These are phyloP conservation scores for Cryptops parisi DNA, from an alignment of 2,888 invertebrate genomes.

Conservation along the genomic window DNA sequence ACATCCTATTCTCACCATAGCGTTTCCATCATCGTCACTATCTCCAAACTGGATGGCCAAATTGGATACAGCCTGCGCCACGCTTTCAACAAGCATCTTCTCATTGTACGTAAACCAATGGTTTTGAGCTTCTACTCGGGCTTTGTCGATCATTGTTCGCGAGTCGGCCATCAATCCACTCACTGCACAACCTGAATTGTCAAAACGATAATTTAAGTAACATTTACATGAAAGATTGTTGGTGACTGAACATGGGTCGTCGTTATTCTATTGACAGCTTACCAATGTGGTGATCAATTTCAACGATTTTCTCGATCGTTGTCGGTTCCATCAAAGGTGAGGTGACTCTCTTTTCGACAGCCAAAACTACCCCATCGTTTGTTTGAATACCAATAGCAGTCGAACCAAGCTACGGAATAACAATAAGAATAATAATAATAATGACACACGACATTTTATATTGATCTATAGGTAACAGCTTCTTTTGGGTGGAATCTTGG, in stretches of 20 bases:
- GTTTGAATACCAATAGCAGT: conserved; percentile 98
- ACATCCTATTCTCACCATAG: conserved; percentile 49
- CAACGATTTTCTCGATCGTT: conserved; percentile 96
- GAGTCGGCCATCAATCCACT: conserved; percentile 98
- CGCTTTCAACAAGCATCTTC: conserved; percentile 90
- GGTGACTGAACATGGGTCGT: no score
- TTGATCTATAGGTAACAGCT: no score
- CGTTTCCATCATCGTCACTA: conserved; percentile 68
- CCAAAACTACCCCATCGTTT: conserved; percentile 87
- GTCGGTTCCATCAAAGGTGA: conserved; percentile 92
- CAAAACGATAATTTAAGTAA: background rate
- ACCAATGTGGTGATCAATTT: conserved; percentile 93
- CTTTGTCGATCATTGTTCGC: conserved; percentile 80
- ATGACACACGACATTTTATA: no score
- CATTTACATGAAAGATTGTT: no score
- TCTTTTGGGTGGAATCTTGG: no score
- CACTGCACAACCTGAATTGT: conserved; percentile 72
- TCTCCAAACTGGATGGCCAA: conserved; percentile 99
- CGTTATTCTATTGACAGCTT: no score
- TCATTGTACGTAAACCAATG: conserved; percentile 98
- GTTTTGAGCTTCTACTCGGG: conserved; percentile 91
- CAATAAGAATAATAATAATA: no score
- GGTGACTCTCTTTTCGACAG: conserved; percentile 96
- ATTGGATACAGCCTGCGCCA: conserved; percentile 96
- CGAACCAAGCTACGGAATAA: conserved; percentile 67